These are phyloP conservation scores for Bombus turneri DNA, from an alignment of 1,140 invertebrate genomes.

Conservation along the genomic window DNA sequence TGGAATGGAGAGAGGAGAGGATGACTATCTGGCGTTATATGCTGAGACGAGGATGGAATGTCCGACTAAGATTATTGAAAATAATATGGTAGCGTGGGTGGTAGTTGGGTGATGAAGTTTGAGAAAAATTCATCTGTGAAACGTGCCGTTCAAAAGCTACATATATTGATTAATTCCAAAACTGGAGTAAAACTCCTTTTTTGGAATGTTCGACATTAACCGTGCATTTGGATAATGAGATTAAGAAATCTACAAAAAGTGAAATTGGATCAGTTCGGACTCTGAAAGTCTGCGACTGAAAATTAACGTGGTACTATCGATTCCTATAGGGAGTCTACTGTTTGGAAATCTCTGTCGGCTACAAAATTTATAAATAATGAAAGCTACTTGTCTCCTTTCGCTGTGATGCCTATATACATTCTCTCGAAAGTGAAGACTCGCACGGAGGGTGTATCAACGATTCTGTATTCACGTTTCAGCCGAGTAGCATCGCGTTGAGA, in stretches of 20 bases:
- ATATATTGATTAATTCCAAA: too few relatives aligned
- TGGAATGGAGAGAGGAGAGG: not conserved
- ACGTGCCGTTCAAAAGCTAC: too few relatives aligned
- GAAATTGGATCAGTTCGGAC: not conserved
- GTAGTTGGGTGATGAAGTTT: not conserved
- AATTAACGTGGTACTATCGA: not conserved
- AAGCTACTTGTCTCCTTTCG: not conserved
- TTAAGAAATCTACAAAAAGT: too few relatives aligned
- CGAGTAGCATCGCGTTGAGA: too few relatives aligned
- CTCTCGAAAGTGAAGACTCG: not conserved
- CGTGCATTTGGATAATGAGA: too few relatives aligned
- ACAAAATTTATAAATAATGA: not conserved
- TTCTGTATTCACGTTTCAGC: not conserved
- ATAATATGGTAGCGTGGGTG: too few relatives aligned
- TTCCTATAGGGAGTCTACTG: not conserved
- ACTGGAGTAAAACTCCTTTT: too few relatives aligned
- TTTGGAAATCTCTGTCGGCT: not conserved
- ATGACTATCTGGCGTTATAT: not conserved
- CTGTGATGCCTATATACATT: not conserved
- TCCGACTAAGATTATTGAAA: not conserved
- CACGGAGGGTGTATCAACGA: not conserved
- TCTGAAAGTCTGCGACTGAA: not conserved
- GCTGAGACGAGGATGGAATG: not conserved
- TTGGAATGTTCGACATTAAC: too few relatives aligned
- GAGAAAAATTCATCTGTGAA: not conserved